Percentiles rank a stretch among this genome's conserved stretches.
Conservation (phyloP, 2,888 invertebrate genomes). For the Thereva nobilitata region DNA sequence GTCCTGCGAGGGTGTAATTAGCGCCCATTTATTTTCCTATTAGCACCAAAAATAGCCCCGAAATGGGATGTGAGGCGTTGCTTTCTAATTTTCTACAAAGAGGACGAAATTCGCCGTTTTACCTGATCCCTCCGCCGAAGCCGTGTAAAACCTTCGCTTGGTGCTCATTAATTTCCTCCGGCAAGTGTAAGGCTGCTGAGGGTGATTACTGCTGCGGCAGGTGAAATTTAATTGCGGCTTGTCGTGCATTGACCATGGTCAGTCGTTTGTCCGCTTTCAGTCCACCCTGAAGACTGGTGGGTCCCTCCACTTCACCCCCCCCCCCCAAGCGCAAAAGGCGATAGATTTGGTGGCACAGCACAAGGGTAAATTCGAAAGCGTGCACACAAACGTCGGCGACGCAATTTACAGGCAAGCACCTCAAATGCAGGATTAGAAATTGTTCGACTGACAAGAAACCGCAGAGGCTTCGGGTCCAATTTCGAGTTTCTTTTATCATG, state of each 20-base stretch:
- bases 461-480: too few relatives aligned
- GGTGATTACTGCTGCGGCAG: conserved; percentile 39
- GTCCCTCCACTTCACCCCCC: too few relatives aligned
- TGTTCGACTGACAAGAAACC: too few relatives aligned
- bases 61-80: conserved; percentile 19
- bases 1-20: conserved; percentile 31
- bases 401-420: too few relatives aligned
- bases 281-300: not conserved
- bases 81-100: conserved; percentile 30
- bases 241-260: conserved; percentile 38
- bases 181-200: conserved; percentile 38
- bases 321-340: too few relatives aligned
- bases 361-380: too few relatives aligned
- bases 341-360: too few relatives aligned
- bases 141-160: not conserved
- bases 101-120: conserved; percentile 16
- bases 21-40: conserved; percentile 40
- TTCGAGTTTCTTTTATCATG: too few relatives aligned
- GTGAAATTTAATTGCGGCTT: conserved; percentile 42
- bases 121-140: not conserved
- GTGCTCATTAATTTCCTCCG: conserved; percentile 40
- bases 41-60: conserved; percentile 35
- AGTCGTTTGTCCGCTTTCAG: conserved; percentile 23
- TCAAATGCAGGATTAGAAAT: too few relatives aligned
- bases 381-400: too few relatives aligned